Base-by-base conservation (phyloP, 2,888 invertebrate species). In the Sericinus montela region DNA sequence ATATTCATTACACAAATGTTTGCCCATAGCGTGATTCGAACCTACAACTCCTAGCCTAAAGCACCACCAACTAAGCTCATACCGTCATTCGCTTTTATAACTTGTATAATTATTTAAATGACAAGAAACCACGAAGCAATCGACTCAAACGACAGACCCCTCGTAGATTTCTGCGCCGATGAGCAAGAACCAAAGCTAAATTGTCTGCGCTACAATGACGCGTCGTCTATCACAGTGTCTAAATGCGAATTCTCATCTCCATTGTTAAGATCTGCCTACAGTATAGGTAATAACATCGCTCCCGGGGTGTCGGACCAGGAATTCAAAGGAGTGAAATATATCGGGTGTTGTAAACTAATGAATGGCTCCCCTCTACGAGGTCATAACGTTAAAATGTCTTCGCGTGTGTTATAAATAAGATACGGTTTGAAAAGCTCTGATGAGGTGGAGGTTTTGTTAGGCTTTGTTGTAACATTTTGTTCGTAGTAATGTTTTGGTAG, bases 261-360 rank as follows among this genome's bases (percentile, higher is more conserved):
- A 48, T 48, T 48, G 48, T 48, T 23, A 25, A 19, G 32, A 25
- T 28, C 35, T 14, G 37, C 37, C 35, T 35, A 35, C 14, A 2
- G 15, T 35, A 15, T 35, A 35, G 8, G 13, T 32, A 11, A 13
- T 32, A 32, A 10, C 32, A 11, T 32, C 7, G 11, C 32, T 32
- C 32, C 32, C 32, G 32, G 11, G 11, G 11, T 35, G 7, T 5
- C 1, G 9, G 9, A 15, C 35, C 7, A 15, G 51, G 51, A 51
- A 51, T 55, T 60, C 60, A 60, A 59, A 59, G 54, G 58, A 61
- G 57, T 58, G 53, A 53, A 59, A 62, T 61, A 61, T 61, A 63
- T 63, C 52, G 60, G n/a, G 47, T 54, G 57, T 54, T 58, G 61
- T 58, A 56, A 63, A 57, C 60, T 62, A 60, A 63, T 63, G 60